A percentile compares a stretch with the other conserved stretches of the same genome.
phyloP scores from a whole-genome alignment of 2,888 invertebrate species.

The Chrysodeixis includens region DNA sequence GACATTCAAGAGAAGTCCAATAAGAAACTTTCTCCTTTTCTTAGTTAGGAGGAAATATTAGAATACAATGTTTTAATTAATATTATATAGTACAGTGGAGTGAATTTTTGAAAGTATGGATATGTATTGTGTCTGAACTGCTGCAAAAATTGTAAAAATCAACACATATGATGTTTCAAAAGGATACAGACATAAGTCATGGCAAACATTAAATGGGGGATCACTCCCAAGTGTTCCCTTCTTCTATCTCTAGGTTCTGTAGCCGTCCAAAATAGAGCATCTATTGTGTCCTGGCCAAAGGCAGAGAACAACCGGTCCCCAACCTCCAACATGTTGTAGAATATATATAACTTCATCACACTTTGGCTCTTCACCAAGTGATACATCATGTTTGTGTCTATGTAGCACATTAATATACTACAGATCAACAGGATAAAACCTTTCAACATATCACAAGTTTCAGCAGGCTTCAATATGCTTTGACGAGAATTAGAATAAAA shows the following conservation, averaged over 20 bases:
- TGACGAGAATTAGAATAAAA: constrained; percentile 78
- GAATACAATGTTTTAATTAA: too few species aligned
- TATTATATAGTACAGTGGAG: too few species aligned
- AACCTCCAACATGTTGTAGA: constrained; percentile 99
- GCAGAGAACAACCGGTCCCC: constrained; percentile 98
- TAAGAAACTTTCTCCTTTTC: too few species aligned
- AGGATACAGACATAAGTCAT: constrained; percentile 98
- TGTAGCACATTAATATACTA: constrained; percentile 95
- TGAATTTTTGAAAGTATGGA: not conserved
- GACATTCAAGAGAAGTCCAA: too few species aligned
- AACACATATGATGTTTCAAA: constrained; percentile 76
- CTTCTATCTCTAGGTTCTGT: constrained; percentile 97
- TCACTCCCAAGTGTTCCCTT: constrained; percentile 94
- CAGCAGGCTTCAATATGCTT: constrained; percentile 94
- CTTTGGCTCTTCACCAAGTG: constrained; percentile 99
- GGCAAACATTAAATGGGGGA: constrained; percentile 97
- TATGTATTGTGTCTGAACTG: too few species aligned
- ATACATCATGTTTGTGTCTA: constrained; percentile 99
- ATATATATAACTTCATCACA: constrained; percentile 99
- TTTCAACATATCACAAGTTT: constrained; percentile 98
- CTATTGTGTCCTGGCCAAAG: constrained; percentile 99
- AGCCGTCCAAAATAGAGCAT: constrained; percentile 99
- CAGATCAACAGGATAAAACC: constrained; percentile 95
- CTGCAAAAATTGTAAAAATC: too few species aligned
- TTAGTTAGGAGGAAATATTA: too few species aligned